A percentile compares a stretch with the other conserved stretches of the same genome.
Conservation (phyloP, 1,140 invertebrate genomes). For the Ladona fulva region DNA sequence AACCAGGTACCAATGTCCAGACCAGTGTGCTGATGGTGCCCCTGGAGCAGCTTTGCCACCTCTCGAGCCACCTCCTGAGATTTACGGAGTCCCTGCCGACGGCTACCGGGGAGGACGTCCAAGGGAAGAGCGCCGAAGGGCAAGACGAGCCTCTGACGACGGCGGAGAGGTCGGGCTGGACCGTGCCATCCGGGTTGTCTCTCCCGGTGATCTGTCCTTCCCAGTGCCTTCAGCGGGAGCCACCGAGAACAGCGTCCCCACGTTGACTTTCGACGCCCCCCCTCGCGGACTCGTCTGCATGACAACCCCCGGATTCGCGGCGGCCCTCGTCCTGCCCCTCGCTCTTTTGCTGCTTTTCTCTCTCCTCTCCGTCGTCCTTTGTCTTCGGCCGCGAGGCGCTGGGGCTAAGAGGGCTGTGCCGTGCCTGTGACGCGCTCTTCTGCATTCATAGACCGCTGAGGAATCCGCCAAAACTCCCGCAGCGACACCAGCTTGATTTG, state of each 20-base stretch:
- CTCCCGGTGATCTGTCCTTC: constrained; percentile 75
- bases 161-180: constrained; percentile 75
- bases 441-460: constrained; percentile 11
- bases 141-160: constrained; percentile 48
- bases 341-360: constrained; percentile 72
- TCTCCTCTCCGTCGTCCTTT: constrained; percentile 72
- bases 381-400: constrained; percentile 43
- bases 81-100: constrained; percentile 40
- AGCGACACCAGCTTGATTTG: no score
- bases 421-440: constrained; percentile 39
- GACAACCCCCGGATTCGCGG: constrained; percentile 81
- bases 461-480: neutral
- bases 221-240: constrained; percentile 49
- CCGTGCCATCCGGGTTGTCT: constrained; percentile 72
- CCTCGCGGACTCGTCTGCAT: constrained; percentile 68
- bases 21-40: constrained; percentile 61
- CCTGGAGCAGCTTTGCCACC: constrained; percentile 35
- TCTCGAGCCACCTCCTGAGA: constrained; percentile 36
- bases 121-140: constrained; percentile 61
- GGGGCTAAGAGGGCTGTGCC: constrained; percentile 31
- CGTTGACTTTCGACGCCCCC: constrained; percentile 30
- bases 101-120: constrained; percentile 41
- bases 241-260: constrained; percentile 26
- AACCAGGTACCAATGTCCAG: constrained; percentile 72
- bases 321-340: constrained; percentile 69